These are phyloP conservation scores for Melanostigma gelatinosum DNA, from an alignment of 2,113 vertebrate species.

Conservation along the genomic window DNA sequence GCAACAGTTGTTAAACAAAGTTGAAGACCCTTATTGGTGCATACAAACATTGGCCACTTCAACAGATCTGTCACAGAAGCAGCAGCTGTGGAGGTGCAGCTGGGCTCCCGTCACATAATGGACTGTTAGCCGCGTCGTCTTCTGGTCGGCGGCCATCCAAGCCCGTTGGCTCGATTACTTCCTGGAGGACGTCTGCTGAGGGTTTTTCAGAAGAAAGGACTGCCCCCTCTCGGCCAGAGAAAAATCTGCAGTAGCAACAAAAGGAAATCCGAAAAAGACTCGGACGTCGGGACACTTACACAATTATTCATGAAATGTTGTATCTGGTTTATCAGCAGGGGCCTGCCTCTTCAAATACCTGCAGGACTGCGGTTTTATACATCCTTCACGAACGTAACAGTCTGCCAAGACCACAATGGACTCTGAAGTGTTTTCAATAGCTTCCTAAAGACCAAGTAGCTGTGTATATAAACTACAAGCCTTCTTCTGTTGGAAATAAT, in stretches of 20 bases:
- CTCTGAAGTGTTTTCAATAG: slow-evolving; percentile 34
- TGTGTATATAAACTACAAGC: slow-evolving; percentile 60
- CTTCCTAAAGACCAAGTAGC: slow-evolving; percentile 66
- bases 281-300: slow-evolving; percentile 12
- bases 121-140: slow-evolving; percentile 15
- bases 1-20: neutral
- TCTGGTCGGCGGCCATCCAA: neutral
- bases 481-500: slow-evolving; percentile 49
- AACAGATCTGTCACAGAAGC: slow-evolving; percentile 2
- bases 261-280: slow-evolving; percentile 12
- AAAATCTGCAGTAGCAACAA: slow-evolving; percentile 23
- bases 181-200: neutral
- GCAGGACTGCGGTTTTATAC: slow-evolving; percentile 29
- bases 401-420: slow-evolving; percentile 32
- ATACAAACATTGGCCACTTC: slow-evolving; percentile 2
- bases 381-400: slow-evolving; percentile 8
- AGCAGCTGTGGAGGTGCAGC: slow-evolving; percentile 8
- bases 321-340: slow-evolving; percentile 9
- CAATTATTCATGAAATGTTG: slow-evolving; percentile 24
- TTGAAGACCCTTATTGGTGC: slow-evolving; percentile 23
- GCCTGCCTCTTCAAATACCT: slow-evolving; percentile 19
- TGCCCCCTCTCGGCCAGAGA: slow-evolving; percentile 6
- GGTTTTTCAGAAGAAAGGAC: neutral
- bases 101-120: slow-evolving; percentile 17
- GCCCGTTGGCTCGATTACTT: neutral